These are phyloP conservation scores for Dryocosmus kuriphilus DNA, from an alignment of 2,888 invertebrate genomes.

Conservation along the genomic window DNA sequence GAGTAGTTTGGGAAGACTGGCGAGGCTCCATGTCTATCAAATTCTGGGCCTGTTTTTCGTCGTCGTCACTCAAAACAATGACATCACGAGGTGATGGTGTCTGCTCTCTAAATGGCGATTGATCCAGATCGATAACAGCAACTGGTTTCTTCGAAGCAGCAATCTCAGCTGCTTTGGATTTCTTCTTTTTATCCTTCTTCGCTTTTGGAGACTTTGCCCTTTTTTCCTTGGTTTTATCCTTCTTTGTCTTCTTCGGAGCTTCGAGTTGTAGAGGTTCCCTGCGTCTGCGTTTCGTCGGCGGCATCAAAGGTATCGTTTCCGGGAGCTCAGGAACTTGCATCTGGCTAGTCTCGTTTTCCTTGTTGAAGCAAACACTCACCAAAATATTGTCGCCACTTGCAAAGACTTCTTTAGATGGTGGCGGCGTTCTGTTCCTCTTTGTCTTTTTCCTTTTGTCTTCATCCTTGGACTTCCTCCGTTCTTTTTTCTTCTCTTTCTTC, in stretches of 20 bases:
- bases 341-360: slow-evolving; percentile 75
- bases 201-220: slow-evolving; percentile 69
- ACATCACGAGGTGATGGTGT: slow-evolving; percentile 89
- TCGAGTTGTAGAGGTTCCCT: slow-evolving; percentile 72
- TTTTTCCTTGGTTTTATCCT: slow-evolving; percentile 75
- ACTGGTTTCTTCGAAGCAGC: slow-evolving; percentile 85
- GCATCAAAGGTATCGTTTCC: slow-evolving; percentile 71
- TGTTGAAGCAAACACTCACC: slow-evolving; percentile 94
- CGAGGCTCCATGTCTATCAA: slow-evolving; percentile 65
- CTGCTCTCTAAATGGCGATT: slow-evolving; percentile 90
- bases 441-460: slow-evolving; percentile 74
- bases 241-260: slow-evolving; percentile 73
- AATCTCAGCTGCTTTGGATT: slow-evolving; percentile 75
- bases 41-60: slow-evolving; percentile 77
- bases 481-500: slow-evolving; percentile 79
- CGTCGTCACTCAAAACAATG: slow-evolving; percentile 91
- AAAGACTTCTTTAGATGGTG: slow-evolving; percentile 92
- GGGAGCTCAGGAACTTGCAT: slow-evolving; percentile 66
- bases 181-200: slow-evolving; percentile 76
- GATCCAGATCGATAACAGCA: slow-evolving; percentile 91
- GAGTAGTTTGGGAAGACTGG: slow-evolving; percentile 66
- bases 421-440: slow-evolving; percentile 78
- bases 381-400: slow-evolving; percentile 95
- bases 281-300: slow-evolving; percentile 76
- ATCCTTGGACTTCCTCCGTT: slow-evolving; percentile 76